A percentile compares a stretch with the other conserved stretches of the same genome.
phyloP scores from a whole-genome alignment of 2,797 vertebrate species.

The Clarias platycephalus region DNA sequence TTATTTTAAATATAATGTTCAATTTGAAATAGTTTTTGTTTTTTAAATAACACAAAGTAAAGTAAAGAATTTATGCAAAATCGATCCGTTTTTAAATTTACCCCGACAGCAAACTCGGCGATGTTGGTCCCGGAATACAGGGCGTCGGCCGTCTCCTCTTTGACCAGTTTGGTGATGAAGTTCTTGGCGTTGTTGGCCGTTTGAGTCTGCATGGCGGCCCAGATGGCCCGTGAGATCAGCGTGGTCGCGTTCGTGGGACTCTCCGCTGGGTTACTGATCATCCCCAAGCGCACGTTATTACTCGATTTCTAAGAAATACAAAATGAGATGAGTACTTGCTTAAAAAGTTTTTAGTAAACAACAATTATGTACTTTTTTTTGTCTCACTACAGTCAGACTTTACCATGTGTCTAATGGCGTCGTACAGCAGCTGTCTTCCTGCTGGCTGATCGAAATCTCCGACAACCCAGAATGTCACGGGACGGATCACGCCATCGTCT shows the following conservation, averaged over 20 bases:
- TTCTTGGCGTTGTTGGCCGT: conserved; percentile 93
- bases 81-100: conserved; percentile 64
- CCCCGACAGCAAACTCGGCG: conserved; percentile 88
- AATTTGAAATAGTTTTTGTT: no score
- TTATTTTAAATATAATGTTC: no score
- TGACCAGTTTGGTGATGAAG: conserved; percentile 96
- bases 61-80: no score
- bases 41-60: no score
- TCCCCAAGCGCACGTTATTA: conserved; percentile 88
- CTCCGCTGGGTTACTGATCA: conserved; percentile 88
- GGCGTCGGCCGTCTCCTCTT: conserved; percentile 84
- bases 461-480: conserved; percentile 97
- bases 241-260: conserved; percentile 72
- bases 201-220: conserved; percentile 93
- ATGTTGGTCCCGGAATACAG: conserved; percentile 79
- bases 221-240: conserved; percentile 83
- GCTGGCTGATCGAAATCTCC: conserved; percentile 92
- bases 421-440: conserved; percentile 91
- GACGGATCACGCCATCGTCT: conserved; percentile 93
- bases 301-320: conserved; percentile 84
- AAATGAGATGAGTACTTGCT: not conserved
- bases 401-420: conserved; percentile 96
- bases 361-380: no score
- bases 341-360: no score
- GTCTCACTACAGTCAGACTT: not conserved